phyloP scores from a whole-genome alignment of 2,797 vertebrate genomes.

The Danio albolineatus region DNA sequence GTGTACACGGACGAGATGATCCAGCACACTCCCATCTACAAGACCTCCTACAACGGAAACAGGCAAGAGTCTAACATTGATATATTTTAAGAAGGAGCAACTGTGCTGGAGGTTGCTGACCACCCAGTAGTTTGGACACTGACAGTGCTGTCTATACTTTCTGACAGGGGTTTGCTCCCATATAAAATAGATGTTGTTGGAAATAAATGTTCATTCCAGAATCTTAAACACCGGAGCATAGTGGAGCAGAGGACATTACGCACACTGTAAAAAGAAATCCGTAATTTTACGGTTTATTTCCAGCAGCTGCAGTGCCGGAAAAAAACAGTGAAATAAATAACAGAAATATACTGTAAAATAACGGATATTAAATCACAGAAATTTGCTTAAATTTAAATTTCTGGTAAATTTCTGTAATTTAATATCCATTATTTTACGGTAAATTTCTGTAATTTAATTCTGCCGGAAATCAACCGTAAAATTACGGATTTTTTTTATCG shows the following conservation, averaged over 20 bases:
- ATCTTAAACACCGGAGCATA: not conserved
- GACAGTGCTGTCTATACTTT: constrained; percentile 21
- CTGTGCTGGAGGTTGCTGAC: not conserved
- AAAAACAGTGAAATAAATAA: no score
- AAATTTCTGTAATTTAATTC: no score
- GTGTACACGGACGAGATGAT: constrained; percentile 93
- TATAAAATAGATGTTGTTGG: constrained; percentile 14
- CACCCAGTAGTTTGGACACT: constrained; percentile 3
- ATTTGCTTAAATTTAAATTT: no score
- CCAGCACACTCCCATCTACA: constrained; percentile 91
- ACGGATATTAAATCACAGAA: no score
- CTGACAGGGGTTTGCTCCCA: constrained; percentile 21
- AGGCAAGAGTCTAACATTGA: constrained; percentile 77
- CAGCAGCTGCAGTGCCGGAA: no score
- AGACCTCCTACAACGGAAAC: constrained; percentile 95
- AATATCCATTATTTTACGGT: no score
- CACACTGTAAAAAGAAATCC: no score
- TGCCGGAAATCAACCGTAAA: no score
- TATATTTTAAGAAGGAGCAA: not conserved
- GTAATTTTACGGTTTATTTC: no score
- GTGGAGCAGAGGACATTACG: not conserved
- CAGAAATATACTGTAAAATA: no score
- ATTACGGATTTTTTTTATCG: no score
- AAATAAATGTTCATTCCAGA: constrained; percentile 21
- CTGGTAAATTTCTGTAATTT: no score